Evolutionary conservation across 2,797 vertebrate genomes (phyloP).

Genomic region (Coregonus sp.): DNA sequence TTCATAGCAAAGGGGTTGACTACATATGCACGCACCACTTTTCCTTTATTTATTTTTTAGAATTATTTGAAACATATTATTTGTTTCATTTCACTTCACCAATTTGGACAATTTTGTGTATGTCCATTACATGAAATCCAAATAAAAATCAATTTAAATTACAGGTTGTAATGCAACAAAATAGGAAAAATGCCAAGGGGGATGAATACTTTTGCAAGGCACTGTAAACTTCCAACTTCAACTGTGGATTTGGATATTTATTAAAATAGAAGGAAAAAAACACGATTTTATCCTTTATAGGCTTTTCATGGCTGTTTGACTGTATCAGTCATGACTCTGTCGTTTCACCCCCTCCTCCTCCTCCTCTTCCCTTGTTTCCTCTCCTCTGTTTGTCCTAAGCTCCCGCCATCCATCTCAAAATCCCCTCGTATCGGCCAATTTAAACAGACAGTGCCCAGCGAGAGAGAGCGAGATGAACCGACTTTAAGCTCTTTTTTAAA

Average conservation of each 20-base stretch:
- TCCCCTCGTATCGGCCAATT: conserved; percentile 80
- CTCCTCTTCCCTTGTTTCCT: conserved; percentile 62
- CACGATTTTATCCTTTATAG: conserved; percentile 78
- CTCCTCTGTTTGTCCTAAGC: conserved; percentile 50
- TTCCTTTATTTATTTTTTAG: too few species aligned
- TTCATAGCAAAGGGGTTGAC: too few species aligned
- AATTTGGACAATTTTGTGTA: too few species aligned
- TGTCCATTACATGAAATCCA: too few species aligned
- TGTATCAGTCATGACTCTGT: conserved; percentile 78
- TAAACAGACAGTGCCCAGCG: conserved; percentile 79
- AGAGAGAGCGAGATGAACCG: conserved; percentile 66
- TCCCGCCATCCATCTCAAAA: conserved; percentile 79
- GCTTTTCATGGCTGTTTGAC: conserved; percentile 81
- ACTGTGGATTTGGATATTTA: conserved; percentile 83
- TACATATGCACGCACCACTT: too few species aligned
- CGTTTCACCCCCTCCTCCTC: conserved; percentile 31
- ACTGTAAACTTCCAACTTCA: too few species aligned
- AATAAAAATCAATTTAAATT: too few species aligned
- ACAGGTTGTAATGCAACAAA: too few species aligned
- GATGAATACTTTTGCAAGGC: too few species aligned
- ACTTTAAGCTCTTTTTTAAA: conserved; percentile 81
- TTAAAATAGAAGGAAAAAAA: conserved; percentile 58
- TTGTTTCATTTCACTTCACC: too few species aligned
- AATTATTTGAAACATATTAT: too few species aligned
- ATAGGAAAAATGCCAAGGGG: too few species aligned